A percentile compares a stretch with the other conserved stretches of the same genome.
These are phyloP conservation scores for Cromileptes altivelis DNA, from an alignment of 2,113 vertebrate species.

Conservation along the genomic window DNA sequence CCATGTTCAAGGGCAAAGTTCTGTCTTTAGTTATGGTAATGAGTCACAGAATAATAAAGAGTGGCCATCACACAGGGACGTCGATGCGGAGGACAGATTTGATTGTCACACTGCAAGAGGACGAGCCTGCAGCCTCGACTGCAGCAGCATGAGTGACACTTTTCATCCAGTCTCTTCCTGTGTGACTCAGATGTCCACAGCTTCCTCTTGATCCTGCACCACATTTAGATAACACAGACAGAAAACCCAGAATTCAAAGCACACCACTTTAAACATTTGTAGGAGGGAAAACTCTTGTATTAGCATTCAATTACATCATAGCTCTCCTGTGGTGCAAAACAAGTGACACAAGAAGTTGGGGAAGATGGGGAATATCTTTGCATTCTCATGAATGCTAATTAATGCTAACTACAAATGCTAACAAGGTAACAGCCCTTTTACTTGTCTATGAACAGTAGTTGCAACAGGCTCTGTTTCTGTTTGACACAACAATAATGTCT, in stretches of 20 bases:
- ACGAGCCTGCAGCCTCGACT: slow-evolving; percentile 9
- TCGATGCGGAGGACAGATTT: slow-evolving; percentile 6
- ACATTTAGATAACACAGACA: not conserved
- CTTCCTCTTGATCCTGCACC: not conserved
- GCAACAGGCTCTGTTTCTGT: not conserved
- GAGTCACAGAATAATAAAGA: slow-evolving; percentile 21
- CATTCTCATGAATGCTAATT: slow-evolving; percentile 45
- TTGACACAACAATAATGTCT: not conserved
- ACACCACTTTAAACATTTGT: not conserved
- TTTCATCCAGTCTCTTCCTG: not conserved
- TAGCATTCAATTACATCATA: not conserved
- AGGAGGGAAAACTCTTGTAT: not conserved
- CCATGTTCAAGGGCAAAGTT: slow-evolving; percentile 3
- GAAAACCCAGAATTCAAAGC: not conserved
- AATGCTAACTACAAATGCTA: slow-evolving; percentile 33
- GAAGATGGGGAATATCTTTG: slow-evolving; percentile 23
- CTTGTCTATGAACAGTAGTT: not conserved
- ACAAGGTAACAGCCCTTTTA: slow-evolving; percentile 13
- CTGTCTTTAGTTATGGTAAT: slow-evolving; percentile 3
- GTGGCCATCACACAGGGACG: not conserved
- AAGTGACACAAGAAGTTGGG: not conserved
- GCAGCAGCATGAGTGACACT: slow-evolving; percentile 1
- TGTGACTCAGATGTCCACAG: not conserved
- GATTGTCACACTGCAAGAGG: slow-evolving; percentile 16
- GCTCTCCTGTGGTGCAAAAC: not conserved